Evolutionary conservation across 2,888 invertebrate species (phyloP).

Genomic region (Cecidostiba fungosa): DNA sequence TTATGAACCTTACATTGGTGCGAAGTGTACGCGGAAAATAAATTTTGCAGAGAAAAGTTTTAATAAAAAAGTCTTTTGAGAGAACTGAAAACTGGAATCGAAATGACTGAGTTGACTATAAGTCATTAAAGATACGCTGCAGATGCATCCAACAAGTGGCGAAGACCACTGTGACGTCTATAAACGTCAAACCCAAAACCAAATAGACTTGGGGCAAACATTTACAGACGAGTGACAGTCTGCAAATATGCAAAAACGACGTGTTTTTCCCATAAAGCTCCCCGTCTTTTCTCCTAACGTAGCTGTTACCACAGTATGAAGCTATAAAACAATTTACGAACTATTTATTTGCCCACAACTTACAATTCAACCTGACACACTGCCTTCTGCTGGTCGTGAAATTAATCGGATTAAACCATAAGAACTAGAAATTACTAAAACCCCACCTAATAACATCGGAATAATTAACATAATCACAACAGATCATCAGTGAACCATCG

Average conservation of each 20-base stretch:
- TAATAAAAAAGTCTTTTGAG: neutral
- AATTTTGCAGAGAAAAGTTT: neutral
- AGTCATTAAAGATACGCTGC: neutral
- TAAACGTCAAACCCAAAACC: conserved; percentile 33
- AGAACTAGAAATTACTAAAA: no score
- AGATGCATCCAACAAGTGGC: conserved; percentile 15
- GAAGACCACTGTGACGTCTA: neutral
- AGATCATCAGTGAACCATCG: neutral
- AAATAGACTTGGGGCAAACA: conserved; percentile 57
- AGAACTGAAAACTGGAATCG: neutral
- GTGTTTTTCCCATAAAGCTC: conserved; percentile 28
- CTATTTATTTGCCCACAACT: no score
- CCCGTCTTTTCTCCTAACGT: conserved; percentile 1
- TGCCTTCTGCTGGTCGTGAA: no score
- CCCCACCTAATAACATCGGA: neutral
- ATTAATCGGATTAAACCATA: neutral
- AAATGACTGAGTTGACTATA: neutral
- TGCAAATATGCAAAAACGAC: conserved; percentile 43
- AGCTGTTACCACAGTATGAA: no score
- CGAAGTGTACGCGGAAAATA: no score
- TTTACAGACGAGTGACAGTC: conserved; percentile 41
- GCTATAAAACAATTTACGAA: no score
- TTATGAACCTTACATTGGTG: no score
- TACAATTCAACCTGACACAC: no score
- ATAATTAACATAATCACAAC: neutral